Percentiles rank a stretch among this genome's conserved stretches.
These are phyloP conservation scores for Plemyria rubiginata DNA, from an alignment of 2,888 invertebrate species.

Conservation along the genomic window DNA sequence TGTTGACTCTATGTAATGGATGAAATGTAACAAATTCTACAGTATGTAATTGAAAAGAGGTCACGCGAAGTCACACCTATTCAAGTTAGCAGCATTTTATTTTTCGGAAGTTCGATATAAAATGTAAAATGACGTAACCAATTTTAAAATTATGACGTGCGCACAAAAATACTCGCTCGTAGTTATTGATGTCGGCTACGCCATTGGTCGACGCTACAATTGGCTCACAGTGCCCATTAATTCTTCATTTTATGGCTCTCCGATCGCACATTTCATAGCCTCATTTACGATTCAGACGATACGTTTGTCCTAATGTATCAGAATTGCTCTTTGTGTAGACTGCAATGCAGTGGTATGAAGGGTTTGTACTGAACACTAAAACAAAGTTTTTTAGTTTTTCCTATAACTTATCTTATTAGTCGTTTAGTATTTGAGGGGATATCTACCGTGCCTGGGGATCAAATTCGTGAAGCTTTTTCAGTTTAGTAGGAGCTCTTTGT, in stretches of 20 bases:
- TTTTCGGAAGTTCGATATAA: not conserved
- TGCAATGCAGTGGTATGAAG: conserved; percentile 50
- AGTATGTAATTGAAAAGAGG: no score
- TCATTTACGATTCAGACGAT: conserved; percentile 35
- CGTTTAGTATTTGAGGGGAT: no score
- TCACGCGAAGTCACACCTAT: no score
- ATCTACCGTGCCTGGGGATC: no score
- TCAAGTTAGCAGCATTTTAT: no score
- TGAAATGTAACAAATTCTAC: no score
- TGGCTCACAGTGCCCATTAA: conserved; percentile 30
- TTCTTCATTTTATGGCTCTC: conserved; percentile 28
- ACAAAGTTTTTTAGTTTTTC: no score
- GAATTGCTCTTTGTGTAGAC: conserved; percentile 52
- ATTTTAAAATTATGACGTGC: not conserved
- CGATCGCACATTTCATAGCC: conserved; percentile 37
- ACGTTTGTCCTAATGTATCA: conserved; percentile 50
- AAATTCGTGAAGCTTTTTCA: no score
- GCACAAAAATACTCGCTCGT: not conserved
- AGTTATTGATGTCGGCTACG: conserved; percentile 12
- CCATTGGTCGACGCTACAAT: conserved; percentile 13
- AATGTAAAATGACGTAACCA: not conserved
- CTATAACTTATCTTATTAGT: no score
- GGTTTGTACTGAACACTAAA: not conserved
- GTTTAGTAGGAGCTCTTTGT: no score
- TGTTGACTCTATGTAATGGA: no score